phyloP scores from a whole-genome alignment of 2,797 vertebrate species.

The Notamacropus eugenii region DNA sequence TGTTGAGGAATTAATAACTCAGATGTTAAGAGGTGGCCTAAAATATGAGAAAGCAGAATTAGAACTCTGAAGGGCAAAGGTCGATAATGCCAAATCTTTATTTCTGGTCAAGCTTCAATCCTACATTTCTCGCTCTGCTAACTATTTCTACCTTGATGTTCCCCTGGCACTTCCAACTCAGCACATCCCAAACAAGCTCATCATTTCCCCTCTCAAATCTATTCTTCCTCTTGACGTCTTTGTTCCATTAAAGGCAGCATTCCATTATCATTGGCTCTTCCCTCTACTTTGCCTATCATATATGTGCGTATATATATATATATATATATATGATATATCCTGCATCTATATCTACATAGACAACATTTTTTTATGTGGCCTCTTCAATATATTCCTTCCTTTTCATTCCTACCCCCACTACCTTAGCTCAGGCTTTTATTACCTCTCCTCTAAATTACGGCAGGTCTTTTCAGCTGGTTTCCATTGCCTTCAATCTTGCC shows the following conservation, averaged over 20 bases:
- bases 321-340: no score
- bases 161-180: neutral
- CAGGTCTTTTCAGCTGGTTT: neutral
- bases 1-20: neutral
- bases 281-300: neutral
- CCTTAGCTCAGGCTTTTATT: neutral
- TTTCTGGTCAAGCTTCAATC: neutral
- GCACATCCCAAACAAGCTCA: neutral
- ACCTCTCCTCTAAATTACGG: neutral
- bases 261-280: neutral
- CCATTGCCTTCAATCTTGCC: neutral
- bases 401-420: neutral
- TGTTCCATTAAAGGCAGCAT: neutral
- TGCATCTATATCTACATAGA: neutral
- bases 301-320: no score
- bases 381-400: neutral
- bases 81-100: neutral
- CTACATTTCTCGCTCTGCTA: neutral
- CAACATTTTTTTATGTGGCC: neutral
- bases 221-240: neutral
- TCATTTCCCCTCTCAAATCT: neutral
- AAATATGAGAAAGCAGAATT: neutral
- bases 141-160: neutral
- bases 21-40: neutral
- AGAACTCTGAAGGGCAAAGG: neutral